Evolutionary conservation across 2,888 invertebrate genomes (phyloP), one percentile per base, ranked within the genome.

Genomic region (Sinelater perroti): DNA sequence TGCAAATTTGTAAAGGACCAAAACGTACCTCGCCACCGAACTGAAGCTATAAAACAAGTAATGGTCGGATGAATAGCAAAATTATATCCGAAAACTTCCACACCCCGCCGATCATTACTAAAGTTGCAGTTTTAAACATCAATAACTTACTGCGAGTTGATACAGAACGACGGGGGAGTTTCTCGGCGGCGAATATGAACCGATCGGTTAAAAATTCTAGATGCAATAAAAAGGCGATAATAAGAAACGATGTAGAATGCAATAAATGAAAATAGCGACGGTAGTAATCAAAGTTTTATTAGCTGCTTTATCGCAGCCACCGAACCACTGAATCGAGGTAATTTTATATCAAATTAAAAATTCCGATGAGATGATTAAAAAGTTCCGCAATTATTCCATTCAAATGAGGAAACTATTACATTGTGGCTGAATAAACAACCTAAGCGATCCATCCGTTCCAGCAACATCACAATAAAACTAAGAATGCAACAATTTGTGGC

Each of bases 61-160:
- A 49, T 63, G 62, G 60, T 58, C 55, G 59, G 56, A 42, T 56
- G 61, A 60, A 60, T 60, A 58, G 53, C 60, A 56, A 68, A 68
- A 72, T 68, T 69, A 69, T 71, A 70, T 69, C 64, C 66, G 57
- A 64, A 72, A 73, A 72, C 68, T 72, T 72, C 67, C 67, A 66
- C 71, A 57, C 70, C 66, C 70, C 70, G 71, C 72, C 72, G 72
- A 74, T 72, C 74, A 72, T 71, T 72, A 68, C 69, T 65, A 66
- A 56, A 72, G 69, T 71, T 74, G 71, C 71, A 70, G 65, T 73
- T 75, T 74, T 75, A 73, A 73, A 68, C 67, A 64, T 60, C 68
- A 61, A 70, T 74, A 74, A 73, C 67, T 74, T 71, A 70, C 60
- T 64, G 62, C 51, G 60, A 60, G 57, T 46, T 35, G 49, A 57